phyloP scores from a whole-genome alignment of 2,888 invertebrate species.

The Philopedon plagiatum region DNA sequence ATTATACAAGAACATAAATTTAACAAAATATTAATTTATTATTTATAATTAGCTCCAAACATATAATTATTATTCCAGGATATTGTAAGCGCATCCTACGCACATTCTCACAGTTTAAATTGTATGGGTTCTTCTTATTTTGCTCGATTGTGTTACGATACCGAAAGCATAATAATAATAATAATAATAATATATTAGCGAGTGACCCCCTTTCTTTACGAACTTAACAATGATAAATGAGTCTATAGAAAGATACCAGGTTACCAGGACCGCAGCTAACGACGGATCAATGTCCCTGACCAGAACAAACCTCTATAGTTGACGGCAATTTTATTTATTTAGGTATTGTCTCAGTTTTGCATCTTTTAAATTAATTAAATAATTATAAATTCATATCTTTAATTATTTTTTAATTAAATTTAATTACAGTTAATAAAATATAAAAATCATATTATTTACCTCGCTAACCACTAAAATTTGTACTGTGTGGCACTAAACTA shows the following conservation, averaged over 20 bases:
- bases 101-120: constrained; percentile 22
- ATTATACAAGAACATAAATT: no score
- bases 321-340: no score
- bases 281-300: no score
- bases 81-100: constrained; percentile 34
- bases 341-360: no score
- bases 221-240: constrained; percentile 8
- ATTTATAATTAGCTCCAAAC: neutral
- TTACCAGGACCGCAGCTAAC: neutral
- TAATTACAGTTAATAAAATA: no score
- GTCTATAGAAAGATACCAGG: neutral
- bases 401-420: no score
- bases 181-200: constrained; percentile 6
- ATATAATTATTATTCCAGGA: constrained; percentile 4
- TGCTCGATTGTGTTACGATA: constrained; percentile 5
- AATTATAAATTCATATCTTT: no score
- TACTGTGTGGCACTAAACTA: no score
- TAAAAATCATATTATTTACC: no score
- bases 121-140: constrained; percentile 19
- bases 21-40: constrained; percentile 22
- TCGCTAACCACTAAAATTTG: no score
- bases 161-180: neutral
- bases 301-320: no score
- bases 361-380: no score
- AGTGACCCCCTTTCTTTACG: constrained; percentile 3